Evolutionary conservation across 2,888 invertebrate genomes (phyloP).

Genomic region (Cerastis leucographa): DNA sequence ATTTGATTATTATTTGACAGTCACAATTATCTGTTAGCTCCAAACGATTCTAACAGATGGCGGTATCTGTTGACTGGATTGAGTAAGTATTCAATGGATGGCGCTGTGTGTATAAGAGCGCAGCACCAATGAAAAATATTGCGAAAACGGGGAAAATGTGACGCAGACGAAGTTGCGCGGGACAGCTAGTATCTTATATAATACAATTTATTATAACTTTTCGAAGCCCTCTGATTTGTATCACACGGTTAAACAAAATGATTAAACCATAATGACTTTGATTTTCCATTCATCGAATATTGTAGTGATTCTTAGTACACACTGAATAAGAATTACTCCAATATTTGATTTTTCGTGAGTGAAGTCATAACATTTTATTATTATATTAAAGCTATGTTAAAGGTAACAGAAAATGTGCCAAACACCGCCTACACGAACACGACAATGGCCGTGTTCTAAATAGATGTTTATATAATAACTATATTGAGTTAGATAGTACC

Average conservation of each 20-base stretch:
- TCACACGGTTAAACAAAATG: background rate
- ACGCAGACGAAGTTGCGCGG: no score
- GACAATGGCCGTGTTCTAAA: conserved; percentile 16
- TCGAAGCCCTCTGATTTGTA: background rate
- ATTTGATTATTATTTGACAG: no score
- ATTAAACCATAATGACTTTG: background rate
- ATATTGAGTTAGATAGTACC: conserved; percentile 22
- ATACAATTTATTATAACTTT: background rate
- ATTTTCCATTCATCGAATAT: background rate
- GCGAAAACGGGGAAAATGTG: no score
- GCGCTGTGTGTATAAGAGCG: no score
- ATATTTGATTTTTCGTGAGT: background rate
- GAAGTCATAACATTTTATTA: conserved; percentile 24
- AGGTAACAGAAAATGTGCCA: conserved; percentile 23
- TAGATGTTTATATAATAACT: conserved; percentile 22
- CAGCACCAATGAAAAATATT: no score
- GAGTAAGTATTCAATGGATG: no score
- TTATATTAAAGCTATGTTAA: conserved; percentile 10
- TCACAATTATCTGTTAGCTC: no score
- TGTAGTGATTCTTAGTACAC: no score
- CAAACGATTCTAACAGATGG: no score
- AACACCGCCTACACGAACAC: background rate
- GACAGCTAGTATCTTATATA: no score
- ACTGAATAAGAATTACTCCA: background rate
- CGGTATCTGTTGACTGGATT: no score